Evolutionary conservation across 2,797 vertebrate species (phyloP).

Genomic region (Petrocephalus sullivani): DNA sequence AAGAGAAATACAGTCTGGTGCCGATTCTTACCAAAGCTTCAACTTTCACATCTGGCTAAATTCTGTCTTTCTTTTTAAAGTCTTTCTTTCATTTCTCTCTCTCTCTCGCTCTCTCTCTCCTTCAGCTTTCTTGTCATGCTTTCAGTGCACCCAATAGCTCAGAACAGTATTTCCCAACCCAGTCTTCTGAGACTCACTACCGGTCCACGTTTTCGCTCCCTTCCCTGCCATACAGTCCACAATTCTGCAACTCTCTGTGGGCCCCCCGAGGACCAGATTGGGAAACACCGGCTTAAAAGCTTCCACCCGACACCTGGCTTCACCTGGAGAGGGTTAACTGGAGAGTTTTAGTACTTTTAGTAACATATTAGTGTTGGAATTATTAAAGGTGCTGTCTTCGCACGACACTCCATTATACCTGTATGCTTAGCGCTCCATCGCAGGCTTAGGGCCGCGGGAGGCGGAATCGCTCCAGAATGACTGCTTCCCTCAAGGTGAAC

Average conservation of each 20-base stretch:
- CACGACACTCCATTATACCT: not conserved
- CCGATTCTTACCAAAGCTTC: not conserved
- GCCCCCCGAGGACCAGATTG: not conserved
- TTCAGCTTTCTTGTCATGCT: not conserved
- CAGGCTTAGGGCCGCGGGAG: not conserved
- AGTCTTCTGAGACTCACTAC: not conserved
- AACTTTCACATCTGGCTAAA: not conserved
- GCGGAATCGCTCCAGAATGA: not conserved
- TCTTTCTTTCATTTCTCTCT: not conserved
- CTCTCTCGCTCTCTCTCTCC: not conserved
- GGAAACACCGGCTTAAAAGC: not conserved
- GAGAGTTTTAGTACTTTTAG: constrained; percentile 3
- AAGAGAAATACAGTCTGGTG: not conserved
- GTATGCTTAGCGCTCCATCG: not conserved
- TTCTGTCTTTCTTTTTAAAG: not conserved
- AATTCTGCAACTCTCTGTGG: not conserved
- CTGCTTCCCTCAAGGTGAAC: not conserved
- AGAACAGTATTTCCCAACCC: not conserved
- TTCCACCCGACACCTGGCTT: not conserved
- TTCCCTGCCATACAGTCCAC: not conserved
- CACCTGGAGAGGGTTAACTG: not conserved
- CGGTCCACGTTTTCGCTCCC: not conserved
- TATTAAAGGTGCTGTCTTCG: not conserved
- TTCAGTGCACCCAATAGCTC: not conserved
- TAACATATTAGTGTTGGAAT: not conserved